These are phyloP conservation scores for Sebastes reedi DNA, from an alignment of 2,797 vertebrate species.

Conservation along the genomic window DNA sequence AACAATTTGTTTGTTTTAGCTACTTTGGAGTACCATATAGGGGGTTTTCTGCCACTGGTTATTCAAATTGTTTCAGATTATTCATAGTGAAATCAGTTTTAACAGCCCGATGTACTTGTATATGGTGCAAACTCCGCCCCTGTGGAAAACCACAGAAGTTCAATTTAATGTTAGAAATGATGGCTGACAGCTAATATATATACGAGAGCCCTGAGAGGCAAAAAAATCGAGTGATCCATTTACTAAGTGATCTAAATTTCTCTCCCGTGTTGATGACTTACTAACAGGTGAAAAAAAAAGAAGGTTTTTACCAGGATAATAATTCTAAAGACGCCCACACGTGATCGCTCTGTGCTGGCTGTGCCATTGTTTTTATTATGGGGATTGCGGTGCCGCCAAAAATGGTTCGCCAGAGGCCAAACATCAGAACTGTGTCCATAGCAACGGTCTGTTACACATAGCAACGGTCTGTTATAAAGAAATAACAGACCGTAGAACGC, in stretches of 20 bases:
- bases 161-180: background rate
- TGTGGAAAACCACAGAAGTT: background rate
- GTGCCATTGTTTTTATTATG: no score
- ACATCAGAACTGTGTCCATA: no score
- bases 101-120: background rate
- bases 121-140: background rate
- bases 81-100: background rate
- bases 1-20: background rate
- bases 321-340: background rate
- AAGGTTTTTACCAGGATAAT: no score
- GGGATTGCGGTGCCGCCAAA: no score
- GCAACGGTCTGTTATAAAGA: no score
- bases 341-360: accelerated
- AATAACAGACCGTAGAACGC: no score
- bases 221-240: no score
- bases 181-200: background rate
- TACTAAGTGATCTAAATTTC: background rate
- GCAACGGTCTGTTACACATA: no score
- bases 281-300: background rate
- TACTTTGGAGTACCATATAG: background rate
- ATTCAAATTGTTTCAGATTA: background rate
- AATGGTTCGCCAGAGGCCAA: no score
- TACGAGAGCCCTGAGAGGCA: background rate
- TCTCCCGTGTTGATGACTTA: background rate
- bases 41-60: background rate